phyloP scores from a whole-genome alignment of 2,113 vertebrate genomes.

The Neomonachus schauinslandi region DNA sequence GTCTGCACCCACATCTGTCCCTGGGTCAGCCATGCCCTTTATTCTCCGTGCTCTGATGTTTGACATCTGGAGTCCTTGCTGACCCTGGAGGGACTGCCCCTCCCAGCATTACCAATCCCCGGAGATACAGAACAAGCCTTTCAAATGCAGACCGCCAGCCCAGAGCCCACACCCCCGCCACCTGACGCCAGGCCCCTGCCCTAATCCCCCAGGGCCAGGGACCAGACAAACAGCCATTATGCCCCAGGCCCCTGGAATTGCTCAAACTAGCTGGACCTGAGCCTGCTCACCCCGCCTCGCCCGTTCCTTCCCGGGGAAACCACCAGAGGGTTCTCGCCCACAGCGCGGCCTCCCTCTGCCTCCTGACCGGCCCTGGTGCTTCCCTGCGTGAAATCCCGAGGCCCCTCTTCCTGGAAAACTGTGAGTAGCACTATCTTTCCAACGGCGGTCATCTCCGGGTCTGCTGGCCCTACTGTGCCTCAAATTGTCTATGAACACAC shows the following conservation, averaged over 20 bases:
- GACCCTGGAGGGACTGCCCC: not conserved
- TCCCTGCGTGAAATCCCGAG: not conserved
- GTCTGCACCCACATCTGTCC: not conserved
- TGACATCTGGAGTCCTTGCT: not conserved
- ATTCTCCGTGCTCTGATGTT: not conserved
- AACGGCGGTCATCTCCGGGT: not conserved
- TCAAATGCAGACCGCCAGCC: not conserved
- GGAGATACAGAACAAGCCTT: not conserved
- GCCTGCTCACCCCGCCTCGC: fast-evolving
- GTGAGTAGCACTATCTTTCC: not conserved
- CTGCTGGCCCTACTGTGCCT: not conserved
- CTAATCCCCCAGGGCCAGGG: not conserved
- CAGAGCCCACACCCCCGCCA: not conserved
- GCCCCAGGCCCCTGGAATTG: not conserved
- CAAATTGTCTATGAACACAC: not conserved
- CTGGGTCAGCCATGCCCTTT: not conserved
- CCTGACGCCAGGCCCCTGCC: not conserved
- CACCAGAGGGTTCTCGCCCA: fast-evolving
- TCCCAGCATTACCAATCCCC: not conserved
- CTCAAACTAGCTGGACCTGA: not conserved
- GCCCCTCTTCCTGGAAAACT: not conserved
- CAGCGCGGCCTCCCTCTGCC: not conserved
- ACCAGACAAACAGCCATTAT: not conserved
- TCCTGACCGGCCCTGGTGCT: not conserved
- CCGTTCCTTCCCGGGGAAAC: not conserved